Evolutionary conservation across 2,888 invertebrate species (phyloP), one percentile per base, ranked within the genome.

Genomic region (Hemithea aestivaria): DNA sequence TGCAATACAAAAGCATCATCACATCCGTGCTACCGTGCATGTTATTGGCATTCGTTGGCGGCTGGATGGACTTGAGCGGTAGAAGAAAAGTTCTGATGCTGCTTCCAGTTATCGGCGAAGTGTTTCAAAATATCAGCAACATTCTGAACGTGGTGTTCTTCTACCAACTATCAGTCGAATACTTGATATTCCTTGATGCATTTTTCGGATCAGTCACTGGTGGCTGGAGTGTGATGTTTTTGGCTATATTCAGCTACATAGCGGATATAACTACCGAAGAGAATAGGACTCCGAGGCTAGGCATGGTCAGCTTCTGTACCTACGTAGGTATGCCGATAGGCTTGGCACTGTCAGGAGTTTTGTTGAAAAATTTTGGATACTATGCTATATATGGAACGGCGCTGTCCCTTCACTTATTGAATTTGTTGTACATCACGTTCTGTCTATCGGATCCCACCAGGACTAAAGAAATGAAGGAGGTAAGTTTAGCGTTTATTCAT

Each of bases 1-100:
- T 91, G 32, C 90, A 91, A 9, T 93, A 92, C 92, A 93, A 93
- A 66, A 93, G 93, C 1, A 89, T 92, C 30, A 77, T 94, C 10
- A 92, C 93, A 58, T 92, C 93, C 48, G 87, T 90, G 7, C 75
- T 94, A 6, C 94, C 94, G 10, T 92, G 92, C 7, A 70, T 93
- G 9, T 65, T 94, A 24, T 93, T 93, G 21, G 78, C 93, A 30
- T 93, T 94, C 60, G 88, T 93, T 59, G 94, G 94, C 0, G 91
- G 93, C 0, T 91, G 91, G 90, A 90, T 90, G 53, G 91, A 91
- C 59, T 81, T 85, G 40, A 73, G 69, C 40, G 91, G 91, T 0
- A 68, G 88, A 28, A 76, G 91, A 35, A 91, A 91, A 65, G 90
- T 93, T 0, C 92, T 93, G 59, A 92, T 94, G 87, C 71, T 94